Conservation (phyloP, 2,113 vertebrate genomes). For the Caretta caretta region DNA sequence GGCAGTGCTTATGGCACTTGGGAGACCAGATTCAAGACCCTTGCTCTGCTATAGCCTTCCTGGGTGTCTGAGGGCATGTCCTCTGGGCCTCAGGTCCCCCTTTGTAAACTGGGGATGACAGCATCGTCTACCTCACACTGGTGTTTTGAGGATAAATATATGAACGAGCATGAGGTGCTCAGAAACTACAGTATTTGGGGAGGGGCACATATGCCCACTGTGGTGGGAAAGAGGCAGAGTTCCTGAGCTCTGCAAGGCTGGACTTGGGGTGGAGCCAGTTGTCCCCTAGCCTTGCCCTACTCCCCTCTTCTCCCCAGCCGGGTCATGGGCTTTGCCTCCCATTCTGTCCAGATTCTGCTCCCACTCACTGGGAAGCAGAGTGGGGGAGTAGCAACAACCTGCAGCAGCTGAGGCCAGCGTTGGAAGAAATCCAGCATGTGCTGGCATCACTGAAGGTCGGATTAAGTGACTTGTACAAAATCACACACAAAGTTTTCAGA, state of each 20-base stretch:
- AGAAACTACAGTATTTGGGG: not conserved
- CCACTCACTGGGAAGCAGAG: not conserved
- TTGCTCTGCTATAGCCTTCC: not conserved
- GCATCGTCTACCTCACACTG: not conserved
- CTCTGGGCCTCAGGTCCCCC: too few relatives aligned
- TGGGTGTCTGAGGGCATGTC: not conserved
- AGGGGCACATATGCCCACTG: not conserved
- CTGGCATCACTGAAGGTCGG: not conserved
- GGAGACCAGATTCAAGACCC: not conserved
- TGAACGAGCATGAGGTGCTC: not conserved
- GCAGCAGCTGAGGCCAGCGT: not conserved
- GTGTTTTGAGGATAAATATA: not conserved
- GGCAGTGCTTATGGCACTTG: not conserved
- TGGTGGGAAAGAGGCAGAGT: not conserved
- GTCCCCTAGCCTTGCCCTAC: not conserved
- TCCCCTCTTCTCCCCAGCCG: fast-evolving
- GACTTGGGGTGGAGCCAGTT: not conserved
- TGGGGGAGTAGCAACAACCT: not conserved
- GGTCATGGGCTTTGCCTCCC: not conserved
- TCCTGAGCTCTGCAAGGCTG: not conserved
- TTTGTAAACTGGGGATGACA: not conserved
- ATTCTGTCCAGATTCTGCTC: not conserved
- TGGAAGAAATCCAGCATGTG: too few relatives aligned
- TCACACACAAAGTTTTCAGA: not conserved
- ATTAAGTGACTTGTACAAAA: not conserved